A percentile compares a stretch with the other conserved stretches of the same genome.
phyloP scores from a whole-genome alignment of 2,797 vertebrate species.

The Prunella strophiata region DNA sequence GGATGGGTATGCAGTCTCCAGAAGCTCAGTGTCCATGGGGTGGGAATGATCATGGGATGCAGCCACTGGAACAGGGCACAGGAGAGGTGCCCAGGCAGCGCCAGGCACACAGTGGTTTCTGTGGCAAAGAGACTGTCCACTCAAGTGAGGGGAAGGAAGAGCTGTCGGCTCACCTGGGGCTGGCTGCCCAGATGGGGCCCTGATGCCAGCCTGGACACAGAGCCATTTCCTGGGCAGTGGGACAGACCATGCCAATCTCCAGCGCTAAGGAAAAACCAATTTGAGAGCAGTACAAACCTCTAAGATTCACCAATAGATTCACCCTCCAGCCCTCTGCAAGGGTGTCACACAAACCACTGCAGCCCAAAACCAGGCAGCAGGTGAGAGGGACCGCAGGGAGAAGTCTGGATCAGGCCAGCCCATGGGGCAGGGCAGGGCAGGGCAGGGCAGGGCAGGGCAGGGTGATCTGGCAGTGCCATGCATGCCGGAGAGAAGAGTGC shows the following conservation, averaged over 20 bases:
- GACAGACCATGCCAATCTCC: not conserved
- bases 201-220: rapidly evolving
- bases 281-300: not conserved
- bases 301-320: not conserved
- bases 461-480: rapidly evolving
- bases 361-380: not conserved
- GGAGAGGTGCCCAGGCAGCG: not conserved
- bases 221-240: not conserved
- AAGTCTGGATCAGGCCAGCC: not conserved
- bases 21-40: not conserved
- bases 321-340: not conserved
- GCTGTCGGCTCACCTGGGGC: rapidly evolving
- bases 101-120: not conserved
- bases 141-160: not conserved
- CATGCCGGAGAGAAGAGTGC: rapidly evolving
- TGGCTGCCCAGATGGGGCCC: not conserved
- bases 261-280: not conserved
- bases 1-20: rapidly evolving
- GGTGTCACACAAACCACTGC: not conserved
- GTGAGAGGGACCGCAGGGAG: not conserved
- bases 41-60: not conserved
- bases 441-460: not conserved
- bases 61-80: not conserved
- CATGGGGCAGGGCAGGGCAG: rapidly evolving
- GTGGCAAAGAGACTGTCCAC: not conserved